Base-by-base conservation (phyloP, 2,888 invertebrate genomes). In the Drosophila mimetica region DNA sequence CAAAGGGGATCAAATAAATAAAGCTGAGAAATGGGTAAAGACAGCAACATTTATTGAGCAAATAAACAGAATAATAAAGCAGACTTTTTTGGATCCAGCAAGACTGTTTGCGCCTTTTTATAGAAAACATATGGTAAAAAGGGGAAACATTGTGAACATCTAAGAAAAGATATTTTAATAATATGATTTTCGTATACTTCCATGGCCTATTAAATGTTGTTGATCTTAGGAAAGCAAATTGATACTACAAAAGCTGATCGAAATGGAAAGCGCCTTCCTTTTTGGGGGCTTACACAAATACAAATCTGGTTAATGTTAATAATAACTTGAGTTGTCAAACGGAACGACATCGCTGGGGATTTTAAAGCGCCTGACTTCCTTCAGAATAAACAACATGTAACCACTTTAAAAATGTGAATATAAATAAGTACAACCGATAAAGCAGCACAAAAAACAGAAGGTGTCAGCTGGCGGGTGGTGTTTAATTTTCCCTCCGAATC, bases 281-380 rank as follows among this genome's bases (percentile, higher is more conserved):
- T 51, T 50, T 54, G n/a, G 37, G 37, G 28, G 5, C 37, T 36
- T 11, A 18, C n/a, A 30, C 20, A 57, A 6, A 13, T 14, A 48
- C 13, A 41, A 42, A 60, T 47, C 37, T 60, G 42, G 11, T 34
- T 60, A 58, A 46, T 46, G 36, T 59, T 36, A 46, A 39, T 25
- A 6, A 37, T 16, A 46, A 46, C 20, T 39, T 22, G 8, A 22
- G 20, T 16, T 58, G 60, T 58, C 59, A 60, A 22, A 57, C 1
- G 44, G 11, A 58, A 59, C 59, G 13, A 36, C 58, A 36, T 60
- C 25, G 7, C 13, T 32, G n/a, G 46, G 30, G 28, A 8, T 44
- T 37, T 46, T 57, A 28, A 44, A 14, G 13, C 42, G 42, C 32
- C 46, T 52, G 39, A 69, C 67, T 69, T 69, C 69, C 69, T 70